Conservation (phyloP, 1,140 invertebrate species). For the Brachionus plicatilis region DNA sequence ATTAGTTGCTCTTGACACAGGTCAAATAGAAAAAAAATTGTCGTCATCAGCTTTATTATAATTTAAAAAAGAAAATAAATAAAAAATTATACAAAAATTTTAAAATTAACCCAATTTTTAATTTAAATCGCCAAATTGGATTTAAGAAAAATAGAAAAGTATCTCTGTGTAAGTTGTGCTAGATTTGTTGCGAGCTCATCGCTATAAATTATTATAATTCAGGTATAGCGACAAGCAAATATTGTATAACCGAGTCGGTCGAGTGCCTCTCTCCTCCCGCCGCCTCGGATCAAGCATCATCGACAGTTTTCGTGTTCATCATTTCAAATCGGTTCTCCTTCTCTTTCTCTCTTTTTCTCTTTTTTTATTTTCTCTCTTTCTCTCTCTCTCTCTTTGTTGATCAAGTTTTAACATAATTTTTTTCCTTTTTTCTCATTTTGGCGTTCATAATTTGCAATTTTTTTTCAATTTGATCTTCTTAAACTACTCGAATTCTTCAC, state of each 20-base stretch:
- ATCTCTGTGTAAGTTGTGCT: background rate
- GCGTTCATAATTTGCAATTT: constrained; percentile 34
- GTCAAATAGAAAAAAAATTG: background rate
- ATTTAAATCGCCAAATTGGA: background rate
- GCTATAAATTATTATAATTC: constrained; percentile 30
- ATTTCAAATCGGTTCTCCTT: constrained; percentile 14
- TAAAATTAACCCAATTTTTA: background rate
- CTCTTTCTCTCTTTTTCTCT: background rate
- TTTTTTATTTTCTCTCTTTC: background rate
- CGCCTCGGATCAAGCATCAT: background rate
- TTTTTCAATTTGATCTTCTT: constrained; percentile 10
- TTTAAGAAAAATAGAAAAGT: constrained; percentile 6
- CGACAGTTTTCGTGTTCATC: constrained; percentile 20
- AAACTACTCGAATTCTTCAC: background rate
- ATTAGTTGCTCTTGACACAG: background rate
- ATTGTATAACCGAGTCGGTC: background rate
- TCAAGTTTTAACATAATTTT: constrained; percentile 35
- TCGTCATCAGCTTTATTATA: background rate
- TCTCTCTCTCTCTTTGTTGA: background rate
- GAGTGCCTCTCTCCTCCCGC: background rate
- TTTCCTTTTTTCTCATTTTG: constrained; percentile 25
- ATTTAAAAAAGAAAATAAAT: background rate
- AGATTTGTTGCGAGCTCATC: background rate
- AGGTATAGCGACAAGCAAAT: background rate
- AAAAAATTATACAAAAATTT: background rate